Conservation (phyloP, 2,113 vertebrate genomes). For the Centrocercus urophasianus region DNA sequence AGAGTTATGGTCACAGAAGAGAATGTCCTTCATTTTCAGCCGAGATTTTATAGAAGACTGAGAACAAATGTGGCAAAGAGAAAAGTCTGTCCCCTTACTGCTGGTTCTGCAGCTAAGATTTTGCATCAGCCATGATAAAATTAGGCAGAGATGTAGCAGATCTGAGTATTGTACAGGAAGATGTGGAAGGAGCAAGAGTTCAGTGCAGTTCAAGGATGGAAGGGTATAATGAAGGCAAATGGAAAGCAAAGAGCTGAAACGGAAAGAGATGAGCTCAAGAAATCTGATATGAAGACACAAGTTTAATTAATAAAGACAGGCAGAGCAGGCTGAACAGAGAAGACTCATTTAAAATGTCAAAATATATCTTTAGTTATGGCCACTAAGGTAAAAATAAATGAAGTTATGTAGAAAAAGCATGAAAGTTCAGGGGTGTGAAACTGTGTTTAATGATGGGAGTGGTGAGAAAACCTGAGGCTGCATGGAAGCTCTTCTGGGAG, state of each 20-base stretch:
- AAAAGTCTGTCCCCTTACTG: not conserved
- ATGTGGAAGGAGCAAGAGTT: conserved; percentile 11
- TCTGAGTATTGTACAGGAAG: not conserved
- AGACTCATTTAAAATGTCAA: conserved; percentile 5
- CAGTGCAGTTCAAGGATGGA: conserved; percentile 30
- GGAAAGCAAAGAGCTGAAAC: conserved; percentile 21
- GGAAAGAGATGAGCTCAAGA: not conserved
- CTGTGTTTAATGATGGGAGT: not conserved
- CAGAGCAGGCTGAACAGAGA: conserved; percentile 24
- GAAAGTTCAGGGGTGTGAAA: not conserved
- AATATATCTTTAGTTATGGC: conserved; percentile 7
- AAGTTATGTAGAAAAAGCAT: not conserved
- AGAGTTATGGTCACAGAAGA: not conserved
- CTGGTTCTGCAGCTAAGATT: conserved; percentile 22
- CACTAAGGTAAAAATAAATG: conserved; percentile 20
- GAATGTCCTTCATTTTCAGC: conserved; percentile 4
- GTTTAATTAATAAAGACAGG: conserved; percentile 50
- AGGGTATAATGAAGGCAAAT: conserved; percentile 34
- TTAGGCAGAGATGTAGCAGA: conserved; percentile 15
- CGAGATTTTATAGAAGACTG: not conserved
- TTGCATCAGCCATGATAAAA: conserved; percentile 18
- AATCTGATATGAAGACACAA: conserved; percentile 10
- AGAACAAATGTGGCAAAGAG: not conserved
- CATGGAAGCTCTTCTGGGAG: not conserved
- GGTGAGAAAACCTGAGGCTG: not conserved